A percentile compares a stretch with the other conserved stretches of the same genome.
These are phyloP conservation scores for Altica lythri DNA, from an alignment of 2,888 invertebrate genomes.

Conservation along the genomic window DNA sequence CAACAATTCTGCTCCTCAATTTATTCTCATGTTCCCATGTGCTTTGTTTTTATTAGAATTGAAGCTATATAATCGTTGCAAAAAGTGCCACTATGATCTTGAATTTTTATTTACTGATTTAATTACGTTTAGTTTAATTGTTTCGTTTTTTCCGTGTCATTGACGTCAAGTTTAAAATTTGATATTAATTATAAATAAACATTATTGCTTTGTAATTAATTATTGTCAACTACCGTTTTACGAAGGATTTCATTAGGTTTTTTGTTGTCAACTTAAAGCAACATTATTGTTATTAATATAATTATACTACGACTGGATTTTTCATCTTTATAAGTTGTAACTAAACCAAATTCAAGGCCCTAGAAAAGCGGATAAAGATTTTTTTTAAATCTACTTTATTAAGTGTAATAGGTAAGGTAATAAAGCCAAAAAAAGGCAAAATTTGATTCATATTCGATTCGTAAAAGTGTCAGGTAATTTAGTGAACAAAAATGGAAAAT, in stretches of 20 bases:
- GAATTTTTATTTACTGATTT: constrained; percentile 6
- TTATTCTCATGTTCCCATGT: constrained; percentile 45
- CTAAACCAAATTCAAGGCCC: too few relatives aligned
- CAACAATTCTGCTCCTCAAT: constrained; percentile 51
- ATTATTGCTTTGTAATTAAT: background rate
- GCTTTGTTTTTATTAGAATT: constrained; percentile 20
- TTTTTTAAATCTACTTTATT: too few relatives aligned
- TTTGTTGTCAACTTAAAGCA: background rate
- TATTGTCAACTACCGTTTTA: too few relatives aligned
- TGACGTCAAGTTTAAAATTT: constrained; percentile 13
- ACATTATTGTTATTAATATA: background rate
- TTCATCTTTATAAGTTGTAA: too few relatives aligned
- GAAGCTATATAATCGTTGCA: constrained; percentile 14
- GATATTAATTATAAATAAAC: background rate
- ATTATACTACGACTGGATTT: constrained; percentile 6
- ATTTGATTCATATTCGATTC: too few relatives aligned
- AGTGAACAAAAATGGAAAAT: too few relatives aligned
- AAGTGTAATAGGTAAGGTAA: too few relatives aligned
- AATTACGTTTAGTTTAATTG: constrained; percentile 16
- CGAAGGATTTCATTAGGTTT: too few relatives aligned
- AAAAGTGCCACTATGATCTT: constrained; percentile 13
- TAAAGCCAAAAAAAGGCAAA: too few relatives aligned
- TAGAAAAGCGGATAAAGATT: too few relatives aligned
- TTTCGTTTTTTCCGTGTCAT: constrained; percentile 18
- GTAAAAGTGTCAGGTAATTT: too few relatives aligned